Base-by-base conservation (phyloP, 2,888 invertebrate species). In the Eremobia ochroleuca region DNA sequence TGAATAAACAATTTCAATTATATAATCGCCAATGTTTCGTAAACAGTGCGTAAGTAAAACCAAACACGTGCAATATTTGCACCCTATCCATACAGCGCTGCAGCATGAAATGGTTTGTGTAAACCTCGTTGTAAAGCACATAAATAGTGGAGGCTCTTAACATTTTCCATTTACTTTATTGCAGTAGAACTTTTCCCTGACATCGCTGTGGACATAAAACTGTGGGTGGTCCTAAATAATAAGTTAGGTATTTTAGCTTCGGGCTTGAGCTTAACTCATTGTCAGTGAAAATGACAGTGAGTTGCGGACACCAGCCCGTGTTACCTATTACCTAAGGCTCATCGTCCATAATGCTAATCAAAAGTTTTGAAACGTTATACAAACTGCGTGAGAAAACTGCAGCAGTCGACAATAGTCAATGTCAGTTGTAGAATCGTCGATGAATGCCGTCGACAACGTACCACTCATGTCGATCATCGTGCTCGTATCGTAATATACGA, bases 161-260 rank as follows among this genome's bases (percentile, higher is more conserved):
- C 71, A 76, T 81, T 83, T 85, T 72, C 69, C 72, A 78, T 76
- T 76, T 71, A 81, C 70, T 85, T 74, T 76, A 86, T 76, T 73
- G 69, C 76, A 40, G 64, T 67, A 66, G 43, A 85, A 79, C 73
- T 82, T 52, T 76, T 37, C 58, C 34, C 43, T 61, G 66, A 75
- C 67, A 76, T 67, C 70, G 72, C 74, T 72, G 76, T 18, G 74
- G 73, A 66, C 72, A 80, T 80, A 76, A 73, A 76, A 81, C 76
- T 67, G 68, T 46, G 64, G 73, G 55, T 49, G 72, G 64, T 58
- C 49, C 25, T 64, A 73, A 78, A 75, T 83, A 67, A 69, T 77
- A 81, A 77, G 61, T 64, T 28, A 25, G 40, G 4, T 66, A 1
- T 34, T 72, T 73, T 31, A 62, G 28, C 15, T 70, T 34, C 43